A percentile compares a stretch with the other conserved stretches of the same genome.
Evolutionary conservation across 2,113 vertebrate species (phyloP).

Genomic region (Phalacrocorax aristotelis): DNA sequence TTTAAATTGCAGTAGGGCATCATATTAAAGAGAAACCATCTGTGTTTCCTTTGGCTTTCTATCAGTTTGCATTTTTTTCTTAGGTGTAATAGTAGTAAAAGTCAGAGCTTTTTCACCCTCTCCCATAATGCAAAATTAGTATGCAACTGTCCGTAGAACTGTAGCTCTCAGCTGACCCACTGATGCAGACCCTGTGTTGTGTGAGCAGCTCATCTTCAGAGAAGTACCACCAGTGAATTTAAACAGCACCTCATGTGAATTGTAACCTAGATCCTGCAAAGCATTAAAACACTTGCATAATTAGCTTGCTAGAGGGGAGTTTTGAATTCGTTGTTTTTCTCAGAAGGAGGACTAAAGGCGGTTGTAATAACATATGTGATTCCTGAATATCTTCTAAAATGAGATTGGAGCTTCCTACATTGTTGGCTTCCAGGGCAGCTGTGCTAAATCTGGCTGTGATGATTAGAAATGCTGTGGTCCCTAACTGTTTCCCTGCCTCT

Average conservation of each 20-base stretch:
- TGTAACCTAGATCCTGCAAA: background rate
- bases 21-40: slow-evolving; percentile 20
- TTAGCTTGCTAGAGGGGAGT: background rate
- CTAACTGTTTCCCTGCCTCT: background rate
- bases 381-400: background rate
- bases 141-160: background rate
- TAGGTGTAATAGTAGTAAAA: background rate
- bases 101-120: background rate
- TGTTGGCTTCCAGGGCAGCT: background rate
- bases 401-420: background rate
- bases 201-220: background rate
- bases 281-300: background rate
- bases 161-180: background rate
- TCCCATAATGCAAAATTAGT: background rate
- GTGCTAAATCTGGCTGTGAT: background rate
- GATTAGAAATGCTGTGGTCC: background rate
- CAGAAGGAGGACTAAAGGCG: background rate
- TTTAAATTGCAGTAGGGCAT: background rate
- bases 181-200: background rate
- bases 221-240: background rate
- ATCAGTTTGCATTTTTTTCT: slow-evolving; percentile 6
- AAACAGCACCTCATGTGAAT: background rate
- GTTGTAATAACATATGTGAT: background rate
- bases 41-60: slow-evolving; percentile 38
- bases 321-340: background rate